Conservation (phyloP, 2,113 vertebrate genomes). For the Cettia cetti region DNA sequence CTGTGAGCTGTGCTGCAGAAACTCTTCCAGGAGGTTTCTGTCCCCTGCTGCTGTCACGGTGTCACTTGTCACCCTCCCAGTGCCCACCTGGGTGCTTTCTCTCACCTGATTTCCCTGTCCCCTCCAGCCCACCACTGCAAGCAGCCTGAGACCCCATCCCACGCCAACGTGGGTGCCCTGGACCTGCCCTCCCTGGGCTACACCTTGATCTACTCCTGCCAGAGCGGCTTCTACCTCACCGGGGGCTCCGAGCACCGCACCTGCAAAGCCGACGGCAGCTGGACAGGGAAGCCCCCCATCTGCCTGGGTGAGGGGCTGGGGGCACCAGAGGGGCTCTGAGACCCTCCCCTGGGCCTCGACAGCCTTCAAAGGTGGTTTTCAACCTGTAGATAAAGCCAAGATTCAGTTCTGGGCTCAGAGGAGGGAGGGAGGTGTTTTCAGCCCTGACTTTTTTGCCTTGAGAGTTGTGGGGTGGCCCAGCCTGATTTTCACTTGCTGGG, state of each 20-base stretch:
- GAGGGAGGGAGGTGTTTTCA: neutral
- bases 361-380: neutral
- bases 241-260: conserved; percentile 96
- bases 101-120: neutral
- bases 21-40: neutral
- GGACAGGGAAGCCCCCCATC: conserved; percentile 93
- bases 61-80: neutral
- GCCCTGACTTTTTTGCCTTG: accelerated
- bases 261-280: conserved; percentile 94
- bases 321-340: accelerated
- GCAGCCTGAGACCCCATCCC: conserved; percentile 89
- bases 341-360: neutral
- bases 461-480: neutral
- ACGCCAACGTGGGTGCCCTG: conserved; percentile 90
- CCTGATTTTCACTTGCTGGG: neutral
- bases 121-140: conserved; percentile 89
- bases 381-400: neutral
- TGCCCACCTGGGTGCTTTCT: accelerated
- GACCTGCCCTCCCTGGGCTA: conserved; percentile 96
- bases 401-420: accelerated
- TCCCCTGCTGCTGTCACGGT: accelerated
- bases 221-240: conserved; percentile 91
- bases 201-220: conserved; percentile 96
- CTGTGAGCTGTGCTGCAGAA: neutral
- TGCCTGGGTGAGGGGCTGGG: conserved; percentile 82